Evolutionary conservation across 1,140 invertebrate genomes (phyloP).

Genomic region (Apis laboriosa): DNA sequence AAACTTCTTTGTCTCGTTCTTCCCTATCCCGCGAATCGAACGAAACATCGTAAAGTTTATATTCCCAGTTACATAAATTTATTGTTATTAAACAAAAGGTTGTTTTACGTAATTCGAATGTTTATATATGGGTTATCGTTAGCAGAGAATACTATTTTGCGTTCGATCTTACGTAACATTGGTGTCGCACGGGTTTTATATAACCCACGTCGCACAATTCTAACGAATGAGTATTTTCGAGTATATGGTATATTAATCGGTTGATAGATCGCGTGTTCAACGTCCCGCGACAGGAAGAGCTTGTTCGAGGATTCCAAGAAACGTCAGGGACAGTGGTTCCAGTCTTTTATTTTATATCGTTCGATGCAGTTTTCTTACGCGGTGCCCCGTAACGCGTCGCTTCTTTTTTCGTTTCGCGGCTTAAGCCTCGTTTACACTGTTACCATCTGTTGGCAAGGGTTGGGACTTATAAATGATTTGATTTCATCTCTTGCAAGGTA

Average conservation of each 20-base stretch:
- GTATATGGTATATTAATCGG: slow-evolving; percentile 22
- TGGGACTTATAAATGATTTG: neutral
- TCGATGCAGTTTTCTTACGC: slow-evolving; percentile 34
- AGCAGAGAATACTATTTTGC: neutral
- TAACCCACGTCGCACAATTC: slow-evolving; percentile 4
- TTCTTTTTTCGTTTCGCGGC: slow-evolving; percentile 4
- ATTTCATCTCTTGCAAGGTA: neutral
- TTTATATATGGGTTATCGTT: neutral
- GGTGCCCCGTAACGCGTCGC: slow-evolving; percentile 9
- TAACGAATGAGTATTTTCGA: slow-evolving; percentile 47
- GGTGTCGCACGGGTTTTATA: slow-evolving; percentile 14
- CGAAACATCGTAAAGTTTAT: neutral
- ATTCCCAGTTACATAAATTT: neutral
- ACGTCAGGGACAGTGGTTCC: slow-evolving; percentile 15
- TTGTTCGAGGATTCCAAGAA: slow-evolving; percentile 29
- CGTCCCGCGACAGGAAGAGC: neutral
- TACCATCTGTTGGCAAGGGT: neutral
- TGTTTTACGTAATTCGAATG: slow-evolving; percentile 32
- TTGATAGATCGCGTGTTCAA: slow-evolving; percentile 25
- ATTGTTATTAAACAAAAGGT: slow-evolving; percentile 11
- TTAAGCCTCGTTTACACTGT: neutral
- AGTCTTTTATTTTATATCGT: slow-evolving; percentile 17
- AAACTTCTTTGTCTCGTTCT: slow-evolving; percentile 34
- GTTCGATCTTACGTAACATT: slow-evolving; percentile 22
- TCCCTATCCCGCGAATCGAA: neutral